Percentiles rank a stretch among this genome's conserved stretches.
Conservation (phyloP, 2,113 vertebrate genomes). For the Ictalurus punctatus region DNA sequence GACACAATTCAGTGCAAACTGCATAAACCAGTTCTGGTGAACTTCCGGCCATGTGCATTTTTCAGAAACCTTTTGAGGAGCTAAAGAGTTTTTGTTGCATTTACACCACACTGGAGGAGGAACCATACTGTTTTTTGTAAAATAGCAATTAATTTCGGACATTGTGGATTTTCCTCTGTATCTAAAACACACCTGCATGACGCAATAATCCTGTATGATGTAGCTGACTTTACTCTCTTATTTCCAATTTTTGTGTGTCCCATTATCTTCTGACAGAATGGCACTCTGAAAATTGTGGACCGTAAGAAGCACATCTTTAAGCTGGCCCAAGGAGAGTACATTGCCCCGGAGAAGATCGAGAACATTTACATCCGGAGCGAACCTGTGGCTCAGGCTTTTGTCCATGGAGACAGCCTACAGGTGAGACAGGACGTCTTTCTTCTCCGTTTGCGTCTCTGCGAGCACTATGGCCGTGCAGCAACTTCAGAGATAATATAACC, state of each 20-base stretch:
- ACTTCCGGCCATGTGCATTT: not conserved
- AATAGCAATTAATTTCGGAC: not conserved
- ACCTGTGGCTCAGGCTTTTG: slow-evolving; percentile 86
- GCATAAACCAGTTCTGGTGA: not conserved
- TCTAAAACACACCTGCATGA: not conserved
- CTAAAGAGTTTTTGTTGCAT: not conserved
- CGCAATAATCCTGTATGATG: not conserved
- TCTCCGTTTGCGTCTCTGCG: not conserved
- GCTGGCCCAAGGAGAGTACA: slow-evolving; percentile 97
- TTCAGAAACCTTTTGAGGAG: not conserved
- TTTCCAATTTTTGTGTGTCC: not conserved
- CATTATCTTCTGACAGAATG: slow-evolving; percentile 77
- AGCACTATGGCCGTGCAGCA: no score
- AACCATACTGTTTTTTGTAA: not conserved
- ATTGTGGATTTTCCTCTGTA: not conserved
- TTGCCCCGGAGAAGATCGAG: slow-evolving; percentile 97
- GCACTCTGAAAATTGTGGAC: slow-evolving; percentile 91
- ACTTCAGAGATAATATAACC: not conserved
- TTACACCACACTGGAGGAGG: not conserved
- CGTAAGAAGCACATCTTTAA: slow-evolving; percentile 99
- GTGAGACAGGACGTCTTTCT: slow-evolving; percentile 61
- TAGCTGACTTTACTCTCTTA: not conserved
- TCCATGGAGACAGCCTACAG: slow-evolving; percentile 95
- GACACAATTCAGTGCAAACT: not conserved
- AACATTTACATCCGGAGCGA: slow-evolving; percentile 86